phyloP scores from a whole-genome alignment of 2,888 invertebrate genomes.

The Drosophila buzzatii region DNA sequence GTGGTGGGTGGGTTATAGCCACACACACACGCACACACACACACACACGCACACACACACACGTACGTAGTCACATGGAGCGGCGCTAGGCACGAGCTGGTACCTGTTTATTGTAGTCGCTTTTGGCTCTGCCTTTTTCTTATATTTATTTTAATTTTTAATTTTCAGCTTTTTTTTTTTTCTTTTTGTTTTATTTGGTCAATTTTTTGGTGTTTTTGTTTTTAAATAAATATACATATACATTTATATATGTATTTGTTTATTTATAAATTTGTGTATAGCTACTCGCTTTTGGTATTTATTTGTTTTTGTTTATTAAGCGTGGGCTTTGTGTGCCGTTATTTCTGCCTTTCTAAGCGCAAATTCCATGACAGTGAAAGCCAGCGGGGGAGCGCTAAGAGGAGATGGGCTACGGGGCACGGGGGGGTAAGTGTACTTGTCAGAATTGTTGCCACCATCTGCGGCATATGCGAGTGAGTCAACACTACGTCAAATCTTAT shows the following conservation, averaged over 20 bases:
- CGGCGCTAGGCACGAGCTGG: slow-evolving; percentile 79
- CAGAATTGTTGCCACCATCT: slow-evolving; percentile 12
- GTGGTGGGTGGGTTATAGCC: slow-evolving; percentile 52
- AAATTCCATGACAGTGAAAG: slow-evolving; percentile 50
- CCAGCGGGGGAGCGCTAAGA: slow-evolving; percentile 5
- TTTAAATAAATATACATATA: background rate
- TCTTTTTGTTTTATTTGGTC: slow-evolving; percentile 24
- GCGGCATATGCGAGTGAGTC: slow-evolving; percentile 6
- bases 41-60: slow-evolving; percentile 17
- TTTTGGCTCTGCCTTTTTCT: slow-evolving; percentile 42
- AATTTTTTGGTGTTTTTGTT: slow-evolving; percentile 11
- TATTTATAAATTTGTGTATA: slow-evolving; percentile 12
- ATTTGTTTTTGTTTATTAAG: slow-evolving; percentile 33
- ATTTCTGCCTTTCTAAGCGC: slow-evolving; percentile 43
- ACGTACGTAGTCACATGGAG: slow-evolving; percentile 31
- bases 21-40: slow-evolving; percentile 13
- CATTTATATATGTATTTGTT: slow-evolving; percentile 22
- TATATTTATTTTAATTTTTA: slow-evolving; percentile 56
- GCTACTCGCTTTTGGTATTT: slow-evolving; percentile 1
- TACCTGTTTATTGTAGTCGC: slow-evolving; percentile 68
- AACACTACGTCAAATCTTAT: background rate
- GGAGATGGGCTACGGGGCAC: no score
- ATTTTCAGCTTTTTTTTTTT: slow-evolving; percentile 38
- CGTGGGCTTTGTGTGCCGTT: slow-evolving; percentile 35
- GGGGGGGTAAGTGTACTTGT: slow-evolving; percentile 5